Evolutionary conservation across 2,888 invertebrate genomes (phyloP), one percentile per base, ranked within the genome.

Genomic region (Dendrolimus pini): DNA sequence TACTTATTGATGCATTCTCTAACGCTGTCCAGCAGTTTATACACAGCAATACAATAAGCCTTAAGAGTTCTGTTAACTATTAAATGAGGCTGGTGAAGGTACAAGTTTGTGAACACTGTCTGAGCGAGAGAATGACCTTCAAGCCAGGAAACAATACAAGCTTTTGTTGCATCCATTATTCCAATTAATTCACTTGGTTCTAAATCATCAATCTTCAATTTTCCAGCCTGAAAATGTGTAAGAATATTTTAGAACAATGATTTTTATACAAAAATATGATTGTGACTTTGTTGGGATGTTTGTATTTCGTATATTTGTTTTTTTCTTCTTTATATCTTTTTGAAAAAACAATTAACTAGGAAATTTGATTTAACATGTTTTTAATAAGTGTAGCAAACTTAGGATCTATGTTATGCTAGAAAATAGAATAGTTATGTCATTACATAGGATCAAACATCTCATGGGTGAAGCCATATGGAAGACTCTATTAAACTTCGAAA

Each of bases 111-210:
- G 79, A 99, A 98, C 9, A 99, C 96, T 1, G 99, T 99, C 89
- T 99, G 99, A 7, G 98, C 98, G 65, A 99, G 92, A 0, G 97
- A 98, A 77, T 98, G 97, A 0, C 99, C 99, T 83, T 99, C 99
- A 13, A 99, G 83, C 99, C 99, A 99, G 0, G 99, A 98, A 0
- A 98, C 98, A 69, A 99, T 92, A 78, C 98, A 98, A 0, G 98
- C 95, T 75, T 97, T 93, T 7, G 98, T 96, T 0, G 97, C 96
- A 91, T 99, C 99, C 70, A 99, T 97, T 52, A 99, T 95, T 47
- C 97, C 98, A 68, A 99, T 96, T 57, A 97, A 86, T 86, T 99
- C 98, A 56, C 93, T 90, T 52, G 94, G 92, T 47, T 94, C 93
- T 55, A 99, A 83, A 63, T 95, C 92, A 60, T 95, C 93, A 65